These are phyloP conservation scores for Cephus nigrinus DNA, from an alignment of 2,888 invertebrate genomes.

Conservation along the genomic window DNA sequence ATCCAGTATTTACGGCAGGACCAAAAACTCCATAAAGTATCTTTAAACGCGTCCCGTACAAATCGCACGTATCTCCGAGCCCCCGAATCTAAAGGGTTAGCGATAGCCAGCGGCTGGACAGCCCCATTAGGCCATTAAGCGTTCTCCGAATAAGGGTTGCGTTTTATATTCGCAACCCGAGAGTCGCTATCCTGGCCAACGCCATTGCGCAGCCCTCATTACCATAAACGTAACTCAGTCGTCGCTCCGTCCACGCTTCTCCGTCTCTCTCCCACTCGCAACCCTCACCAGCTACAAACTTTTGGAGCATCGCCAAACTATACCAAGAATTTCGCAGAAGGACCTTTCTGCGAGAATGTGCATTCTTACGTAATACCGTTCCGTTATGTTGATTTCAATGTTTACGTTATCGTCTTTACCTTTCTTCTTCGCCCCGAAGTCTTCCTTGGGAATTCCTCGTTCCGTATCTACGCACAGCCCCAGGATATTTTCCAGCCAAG, in stretches of 20 bases:
- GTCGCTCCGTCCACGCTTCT: neutral
- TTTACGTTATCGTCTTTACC: conserved; percentile 9
- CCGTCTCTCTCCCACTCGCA: neutral
- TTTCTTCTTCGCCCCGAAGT: neutral
- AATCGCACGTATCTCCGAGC: conserved; percentile 1
- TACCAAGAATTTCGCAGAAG: conserved; percentile 15
- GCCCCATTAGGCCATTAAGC: conserved; percentile 14
- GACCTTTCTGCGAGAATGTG: neutral
- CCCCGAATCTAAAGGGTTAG: conserved; percentile 16
- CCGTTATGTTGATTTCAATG: conserved; percentile 2
- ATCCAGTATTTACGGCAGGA: conserved; percentile 5
- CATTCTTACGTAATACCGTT: neutral
- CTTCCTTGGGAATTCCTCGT: neutral
- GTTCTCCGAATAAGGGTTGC: neutral
- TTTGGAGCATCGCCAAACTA: conserved; percentile 17
- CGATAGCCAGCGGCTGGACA: conserved; percentile 22
- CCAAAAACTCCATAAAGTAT: conserved; percentile 20
- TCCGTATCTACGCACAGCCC: neutral
- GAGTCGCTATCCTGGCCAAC: conserved; percentile 3
- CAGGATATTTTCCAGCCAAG: too few species aligned
- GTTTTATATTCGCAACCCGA: conserved; percentile 8
- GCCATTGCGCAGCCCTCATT: conserved; percentile 23
- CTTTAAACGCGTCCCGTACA: conserved; percentile 14
- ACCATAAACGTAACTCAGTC: conserved; percentile 36
- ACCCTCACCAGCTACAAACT: conserved; percentile 10